Base-by-base conservation (phyloP, 2,888 invertebrate genomes). In the Microdon myrmicae region DNA sequence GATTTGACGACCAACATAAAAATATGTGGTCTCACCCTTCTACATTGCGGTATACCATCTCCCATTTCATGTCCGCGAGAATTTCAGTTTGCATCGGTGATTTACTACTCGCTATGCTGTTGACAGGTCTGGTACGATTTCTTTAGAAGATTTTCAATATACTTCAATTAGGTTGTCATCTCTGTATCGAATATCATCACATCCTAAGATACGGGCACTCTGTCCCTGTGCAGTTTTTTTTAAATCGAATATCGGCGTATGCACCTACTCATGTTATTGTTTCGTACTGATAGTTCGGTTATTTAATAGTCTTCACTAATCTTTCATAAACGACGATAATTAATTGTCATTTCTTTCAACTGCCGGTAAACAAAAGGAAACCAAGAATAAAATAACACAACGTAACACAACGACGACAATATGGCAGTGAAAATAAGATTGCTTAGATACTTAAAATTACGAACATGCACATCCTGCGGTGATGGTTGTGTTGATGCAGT, bases 381-480 rank as follows among this genome's bases (percentile, higher is more conserved):
- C 41, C 1, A 12, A n/a, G n/a, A n/a, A n/a, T n/a, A n/a, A n/a
- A n/a, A n/a, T n/a, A n/a, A n/a, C n/a, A n/a, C n/a, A n/a, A n/a
- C n/a, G n/a, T n/a, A n/a, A n/a, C n/a, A n/a, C n/a, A n/a, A n/a
- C n/a, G n/a, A n/a, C n/a, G n/a, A n/a, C 25, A 31, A 14, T 29
- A 48, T 4, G 34, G 12, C 28, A 35, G 28, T 54, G 41, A 39
- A 31, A 56, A 56, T 56, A 51, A 41, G 49, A 61, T 29, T 51
- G 43, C 47, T 64, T 56, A 58, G 53, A 58, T 58, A 64, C 51
- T 64, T 38, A 51, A 64, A 64, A 64, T 58, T 64, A 53, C 64
- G 37, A 53, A 53, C 58, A 64, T 51, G 59, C 59, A 34, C 54
- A 48, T 66, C 66, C 66, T 66, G 66, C 54, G 66, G 66, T 54